phyloP scores from a whole-genome alignment of 2,113 vertebrate species.

The Heptranchias perlo region DNA sequence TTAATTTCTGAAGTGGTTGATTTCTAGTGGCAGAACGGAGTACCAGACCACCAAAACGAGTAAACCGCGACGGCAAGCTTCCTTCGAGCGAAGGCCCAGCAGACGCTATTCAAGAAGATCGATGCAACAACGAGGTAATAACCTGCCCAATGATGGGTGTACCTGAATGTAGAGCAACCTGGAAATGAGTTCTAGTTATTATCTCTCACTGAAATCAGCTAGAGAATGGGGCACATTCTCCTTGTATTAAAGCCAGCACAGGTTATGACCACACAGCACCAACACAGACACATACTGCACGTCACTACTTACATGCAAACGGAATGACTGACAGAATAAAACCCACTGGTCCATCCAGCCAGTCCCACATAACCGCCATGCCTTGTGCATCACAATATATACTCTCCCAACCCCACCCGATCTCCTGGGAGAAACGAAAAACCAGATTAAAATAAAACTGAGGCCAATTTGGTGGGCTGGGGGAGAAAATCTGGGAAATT shows the following conservation, averaged over 20 bases:
- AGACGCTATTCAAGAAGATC: slow-evolving; percentile 90
- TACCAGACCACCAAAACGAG: slow-evolving; percentile 97
- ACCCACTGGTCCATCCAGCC: background rate
- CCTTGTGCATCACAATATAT: no score
- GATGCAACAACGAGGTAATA: slow-evolving; percentile 74
- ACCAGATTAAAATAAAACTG: background rate
- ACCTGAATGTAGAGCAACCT: background rate
- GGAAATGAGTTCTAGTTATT: background rate
- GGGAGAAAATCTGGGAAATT: background rate
- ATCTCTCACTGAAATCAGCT: background rate
- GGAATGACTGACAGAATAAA: background rate
- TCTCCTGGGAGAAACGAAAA: background rate
- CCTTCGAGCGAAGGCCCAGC: slow-evolving; percentile 93
- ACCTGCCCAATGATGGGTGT: background rate
- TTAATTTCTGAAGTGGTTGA: slow-evolving; percentile 9
- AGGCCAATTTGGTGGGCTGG: background rate
- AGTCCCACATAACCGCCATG: no score
- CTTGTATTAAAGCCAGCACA: background rate
- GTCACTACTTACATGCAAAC: background rate
- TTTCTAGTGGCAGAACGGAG: slow-evolving; percentile 85
- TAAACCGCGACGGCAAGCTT: slow-evolving; percentile 84
- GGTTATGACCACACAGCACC: background rate
- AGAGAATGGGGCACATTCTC: background rate
- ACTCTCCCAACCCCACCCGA: background rate
- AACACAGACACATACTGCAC: background rate